Percentiles rank a stretch among this genome's conserved stretches.
These are phyloP conservation scores for Anthopleura xanthogrammica DNA, from an alignment of 92 coral and sea anemone genomes.

Conservation along the genomic window DNA sequence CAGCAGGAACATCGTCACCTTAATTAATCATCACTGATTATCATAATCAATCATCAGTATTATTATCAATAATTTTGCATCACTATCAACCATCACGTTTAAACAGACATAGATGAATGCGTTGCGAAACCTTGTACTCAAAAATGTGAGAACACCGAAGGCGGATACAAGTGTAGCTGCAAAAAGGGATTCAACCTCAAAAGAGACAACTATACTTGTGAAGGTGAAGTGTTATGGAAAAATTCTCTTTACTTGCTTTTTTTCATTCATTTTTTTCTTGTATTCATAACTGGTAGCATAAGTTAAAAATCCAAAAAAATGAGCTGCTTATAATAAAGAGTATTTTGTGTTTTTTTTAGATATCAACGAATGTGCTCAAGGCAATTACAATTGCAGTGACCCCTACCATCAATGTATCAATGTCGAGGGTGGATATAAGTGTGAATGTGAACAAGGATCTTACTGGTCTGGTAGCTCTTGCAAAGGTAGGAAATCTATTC, in stretches of 20 bases:
- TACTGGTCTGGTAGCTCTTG: slow-evolving; percentile 34
- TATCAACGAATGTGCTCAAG: slow-evolving; percentile 43
- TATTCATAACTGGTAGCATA: background rate
- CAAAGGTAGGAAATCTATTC: slow-evolving; percentile 19
- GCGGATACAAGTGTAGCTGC: background rate
- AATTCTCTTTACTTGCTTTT: background rate
- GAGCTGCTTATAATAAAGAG: background rate
- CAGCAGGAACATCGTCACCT: no score
- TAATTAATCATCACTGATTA: no score
- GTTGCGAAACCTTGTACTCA: background rate
- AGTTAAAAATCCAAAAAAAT: background rate
- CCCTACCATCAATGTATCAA: slow-evolving; percentile 41
- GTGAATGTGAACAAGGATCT: slow-evolving; percentile 45
- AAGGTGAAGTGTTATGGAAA: background rate
- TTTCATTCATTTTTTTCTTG: no score
- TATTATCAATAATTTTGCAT: no score
- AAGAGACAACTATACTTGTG: background rate
- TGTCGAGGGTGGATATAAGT: slow-evolving; percentile 45
- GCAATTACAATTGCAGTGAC: slow-evolving; percentile 42
- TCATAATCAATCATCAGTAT: no score
- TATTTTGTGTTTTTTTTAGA: slow-evolving; percentile 8
- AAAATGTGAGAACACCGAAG: background rate
- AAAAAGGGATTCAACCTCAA: background rate
- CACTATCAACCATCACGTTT: background rate
- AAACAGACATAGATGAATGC: background rate